Evolutionary conservation across 2,113 vertebrate genomes (phyloP).

Genomic region (Sminthopsis crassicaudata): DNA sequence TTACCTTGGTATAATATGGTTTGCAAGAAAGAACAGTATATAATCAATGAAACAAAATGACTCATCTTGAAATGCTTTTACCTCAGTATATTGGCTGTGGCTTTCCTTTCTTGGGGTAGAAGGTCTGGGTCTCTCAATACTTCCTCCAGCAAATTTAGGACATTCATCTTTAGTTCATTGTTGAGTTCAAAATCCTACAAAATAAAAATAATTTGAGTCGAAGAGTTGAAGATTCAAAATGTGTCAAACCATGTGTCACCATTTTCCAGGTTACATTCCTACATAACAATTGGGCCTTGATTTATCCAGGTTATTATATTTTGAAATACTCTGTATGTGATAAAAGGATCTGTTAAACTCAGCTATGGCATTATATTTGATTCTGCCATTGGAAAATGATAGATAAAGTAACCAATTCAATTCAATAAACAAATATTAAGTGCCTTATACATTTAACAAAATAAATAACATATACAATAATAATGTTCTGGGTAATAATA

Average conservation of each 20-base stretch:
- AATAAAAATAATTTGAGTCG: slow-evolving; percentile 43
- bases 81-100: slow-evolving; percentile 97
- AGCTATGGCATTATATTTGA: background rate
- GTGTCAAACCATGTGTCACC: background rate
- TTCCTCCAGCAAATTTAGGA: slow-evolving; percentile 96
- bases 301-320: background rate
- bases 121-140: slow-evolving; percentile 97
- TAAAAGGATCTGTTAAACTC: background rate
- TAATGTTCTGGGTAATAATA: no score
- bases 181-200: slow-evolving; percentile 97
- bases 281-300: background rate
- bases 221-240: background rate
- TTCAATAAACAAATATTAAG: background rate
- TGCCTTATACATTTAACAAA: background rate
- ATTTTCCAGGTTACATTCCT: background rate
- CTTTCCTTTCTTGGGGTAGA: slow-evolving; percentile 98
- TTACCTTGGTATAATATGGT: background rate
- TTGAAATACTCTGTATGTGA: background rate
- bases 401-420: background rate
- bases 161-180: slow-evolving; percentile 94
- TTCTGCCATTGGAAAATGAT: background rate
- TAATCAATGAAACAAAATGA: background rate
- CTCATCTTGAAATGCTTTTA: slow-evolving; percentile 58
- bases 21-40: background rate
- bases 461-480: no score